Evolutionary conservation across 2,113 vertebrate species (phyloP).

Genomic region (Pituophis catenifer): DNA sequence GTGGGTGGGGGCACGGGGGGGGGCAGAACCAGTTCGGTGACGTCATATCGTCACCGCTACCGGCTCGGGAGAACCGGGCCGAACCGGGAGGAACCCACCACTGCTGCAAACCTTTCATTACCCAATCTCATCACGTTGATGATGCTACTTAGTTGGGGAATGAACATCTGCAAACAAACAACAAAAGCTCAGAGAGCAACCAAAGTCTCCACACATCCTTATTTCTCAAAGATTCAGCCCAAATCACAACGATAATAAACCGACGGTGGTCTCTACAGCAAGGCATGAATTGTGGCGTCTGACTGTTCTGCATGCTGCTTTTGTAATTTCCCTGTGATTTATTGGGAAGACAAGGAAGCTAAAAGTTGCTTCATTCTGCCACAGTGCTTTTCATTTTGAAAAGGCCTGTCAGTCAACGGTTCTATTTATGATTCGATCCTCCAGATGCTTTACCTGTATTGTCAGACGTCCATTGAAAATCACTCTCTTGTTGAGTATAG

Average conservation of each 20-base stretch:
- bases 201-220: background rate
- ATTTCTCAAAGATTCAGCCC: slow-evolving; percentile 4
- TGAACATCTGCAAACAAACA: background rate
- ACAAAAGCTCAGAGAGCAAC: background rate
- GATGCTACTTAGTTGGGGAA: background rate
- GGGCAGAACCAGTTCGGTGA: too few relatives aligned
- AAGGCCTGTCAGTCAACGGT: slow-evolving; percentile 34
- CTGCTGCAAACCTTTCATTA: background rate
- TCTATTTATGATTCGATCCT: slow-evolving; percentile 43
- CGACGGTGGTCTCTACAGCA: slow-evolving; percentile 10
- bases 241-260: slow-evolving; percentile 16
- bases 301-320: slow-evolving; percentile 18
- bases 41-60: too few relatives aligned
- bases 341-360: slow-evolving; percentile 30
- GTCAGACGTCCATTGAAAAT: slow-evolving; percentile 48
- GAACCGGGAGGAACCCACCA: too few relatives aligned
- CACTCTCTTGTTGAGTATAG: slow-evolving; percentile 37
- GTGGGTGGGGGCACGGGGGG: too few relatives aligned
- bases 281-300: slow-evolving; percentile 35
- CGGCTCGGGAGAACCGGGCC: too few relatives aligned
- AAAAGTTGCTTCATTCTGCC: slow-evolving; percentile 40
- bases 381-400: slow-evolving; percentile 29
- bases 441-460: slow-evolving; percentile 11
- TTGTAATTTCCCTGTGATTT: slow-evolving; percentile 41
- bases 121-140: background rate